phyloP scores from a whole-genome alignment of 2,113 vertebrate genomes.

The Anthoscopus minutus region DNA sequence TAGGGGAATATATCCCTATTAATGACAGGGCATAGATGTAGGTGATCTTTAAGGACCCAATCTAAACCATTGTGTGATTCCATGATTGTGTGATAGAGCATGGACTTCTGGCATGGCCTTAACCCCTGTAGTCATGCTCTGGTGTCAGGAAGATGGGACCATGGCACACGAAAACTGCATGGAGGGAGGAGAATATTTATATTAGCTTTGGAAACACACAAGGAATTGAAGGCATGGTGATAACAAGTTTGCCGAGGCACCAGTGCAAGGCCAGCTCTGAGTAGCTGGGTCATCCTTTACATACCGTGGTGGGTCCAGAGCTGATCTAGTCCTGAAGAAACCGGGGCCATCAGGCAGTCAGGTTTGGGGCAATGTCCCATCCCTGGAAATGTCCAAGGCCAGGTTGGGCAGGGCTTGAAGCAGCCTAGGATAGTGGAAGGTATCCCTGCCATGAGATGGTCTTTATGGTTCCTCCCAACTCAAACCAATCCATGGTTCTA shows the following conservation, averaged over 20 bases:
- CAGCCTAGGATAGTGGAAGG: neutral
- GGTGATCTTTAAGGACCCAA: neutral
- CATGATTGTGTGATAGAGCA: neutral
- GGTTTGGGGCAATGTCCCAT: neutral
- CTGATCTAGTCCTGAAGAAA: neutral
- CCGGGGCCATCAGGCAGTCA: neutral
- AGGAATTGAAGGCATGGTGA: rapidly evolving
- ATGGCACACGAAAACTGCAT: rapidly evolving
- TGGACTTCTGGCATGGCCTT: neutral
- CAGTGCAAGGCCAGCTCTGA: rapidly evolving
- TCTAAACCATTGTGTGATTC: neutral
- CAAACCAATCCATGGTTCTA: neutral
- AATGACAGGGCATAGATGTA: neutral
- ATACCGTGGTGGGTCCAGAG: neutral
- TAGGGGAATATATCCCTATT: neutral
- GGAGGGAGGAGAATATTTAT: neutral
- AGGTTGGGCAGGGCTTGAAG: neutral
- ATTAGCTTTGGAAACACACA: neutral
- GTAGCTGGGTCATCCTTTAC: neutral
- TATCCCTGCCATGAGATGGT: neutral
- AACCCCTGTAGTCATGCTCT: neutral
- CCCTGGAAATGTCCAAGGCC: neutral
- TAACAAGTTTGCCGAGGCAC: neutral
- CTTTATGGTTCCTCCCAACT: neutral
- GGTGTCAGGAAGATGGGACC: neutral